A percentile compares a stretch with the other conserved stretches of the same genome.
These are phyloP conservation scores for Nasonia oneida DNA, from an alignment of 2,888 invertebrate genomes.

Conservation along the genomic window DNA sequence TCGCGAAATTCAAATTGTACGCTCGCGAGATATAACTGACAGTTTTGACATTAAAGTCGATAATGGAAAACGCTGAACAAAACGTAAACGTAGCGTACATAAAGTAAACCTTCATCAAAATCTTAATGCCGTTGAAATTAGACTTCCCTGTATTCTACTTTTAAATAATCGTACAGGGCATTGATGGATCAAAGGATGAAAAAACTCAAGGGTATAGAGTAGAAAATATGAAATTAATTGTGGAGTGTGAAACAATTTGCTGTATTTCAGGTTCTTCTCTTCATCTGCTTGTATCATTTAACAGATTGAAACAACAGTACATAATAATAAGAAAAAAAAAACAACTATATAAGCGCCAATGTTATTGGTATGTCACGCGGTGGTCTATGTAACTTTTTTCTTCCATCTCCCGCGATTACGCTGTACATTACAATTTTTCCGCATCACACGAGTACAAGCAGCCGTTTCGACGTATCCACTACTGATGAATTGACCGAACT, in stretches of 20 bases:
- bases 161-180: too few relatives aligned
- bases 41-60: too few relatives aligned
- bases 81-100: too few relatives aligned
- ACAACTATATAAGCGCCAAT: conserved; percentile 54
- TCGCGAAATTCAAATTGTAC: too few relatives aligned
- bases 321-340: conserved; percentile 65
- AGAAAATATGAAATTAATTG: conserved; percentile 30
- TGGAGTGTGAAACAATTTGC: conserved; percentile 66
- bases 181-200: not conserved
- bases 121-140: too few relatives aligned
- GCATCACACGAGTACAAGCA: conserved; percentile 37
- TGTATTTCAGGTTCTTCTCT: conserved; percentile 67
- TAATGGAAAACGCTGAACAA: too few relatives aligned
- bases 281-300: conserved; percentile 49
- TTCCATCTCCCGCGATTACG: conserved; percentile 9
- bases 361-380: conserved; percentile 48
- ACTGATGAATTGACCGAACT: conserved; percentile 12
- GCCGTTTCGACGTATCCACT: conserved; percentile 37
- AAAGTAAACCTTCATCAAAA: too few relatives aligned
- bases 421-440: conserved; percentile 50
- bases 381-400: conserved; percentile 27
- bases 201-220: not conserved
- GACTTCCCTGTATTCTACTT: too few relatives aligned
- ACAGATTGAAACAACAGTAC: conserved; percentile 65
- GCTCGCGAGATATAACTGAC: too few relatives aligned